phyloP scores from a whole-genome alignment of 2,888 invertebrate genomes.

The Gasteruption jaculator region DNA sequence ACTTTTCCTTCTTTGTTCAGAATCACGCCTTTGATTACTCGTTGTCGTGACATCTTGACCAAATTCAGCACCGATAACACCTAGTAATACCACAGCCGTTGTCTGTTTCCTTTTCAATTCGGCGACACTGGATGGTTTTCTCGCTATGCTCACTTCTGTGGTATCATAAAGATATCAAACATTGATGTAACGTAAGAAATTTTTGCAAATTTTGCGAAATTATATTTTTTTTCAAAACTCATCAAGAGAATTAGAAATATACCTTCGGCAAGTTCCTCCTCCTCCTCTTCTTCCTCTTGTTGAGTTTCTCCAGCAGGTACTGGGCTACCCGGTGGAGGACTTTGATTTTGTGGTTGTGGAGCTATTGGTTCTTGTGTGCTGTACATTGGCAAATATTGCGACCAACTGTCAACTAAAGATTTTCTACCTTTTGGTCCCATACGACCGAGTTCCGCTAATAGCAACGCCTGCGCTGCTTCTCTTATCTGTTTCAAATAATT shows the following conservation, averaged over 20 bases:
- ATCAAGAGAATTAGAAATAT: constrained; percentile 5
- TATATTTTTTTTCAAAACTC: not conserved
- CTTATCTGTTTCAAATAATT: constrained; percentile 57
- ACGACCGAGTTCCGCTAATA: constrained; percentile 86
- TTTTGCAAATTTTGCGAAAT: not conserved
- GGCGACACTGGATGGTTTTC: constrained; percentile 79
- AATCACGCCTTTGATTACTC: constrained; percentile 60
- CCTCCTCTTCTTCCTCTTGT: constrained; percentile 78
- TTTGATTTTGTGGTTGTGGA: constrained; percentile 56
- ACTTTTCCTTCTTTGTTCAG: constrained; percentile 66
- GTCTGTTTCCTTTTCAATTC: constrained; percentile 93
- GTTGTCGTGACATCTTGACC: constrained; percentile 87
- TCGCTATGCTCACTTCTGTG: constrained; percentile 54
- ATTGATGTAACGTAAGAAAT: constrained; percentile 2
- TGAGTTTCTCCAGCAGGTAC: constrained; percentile 34
- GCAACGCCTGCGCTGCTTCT: constrained; percentile 92
- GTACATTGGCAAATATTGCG: constrained; percentile 87
- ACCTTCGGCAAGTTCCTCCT: constrained; percentile 78
- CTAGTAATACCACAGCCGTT: constrained; percentile 92
- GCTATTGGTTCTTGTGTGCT: constrained; percentile 76
- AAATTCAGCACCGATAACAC: constrained; percentile 97
- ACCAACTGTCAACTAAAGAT: constrained; percentile 91
- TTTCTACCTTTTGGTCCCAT: constrained; percentile 90
- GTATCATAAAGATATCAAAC: constrained; percentile 8
- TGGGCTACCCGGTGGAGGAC: constrained; percentile 50